Base-by-base conservation (phyloP, 2,888 invertebrate genomes). In the Caenorhabditis afra region DNA sequence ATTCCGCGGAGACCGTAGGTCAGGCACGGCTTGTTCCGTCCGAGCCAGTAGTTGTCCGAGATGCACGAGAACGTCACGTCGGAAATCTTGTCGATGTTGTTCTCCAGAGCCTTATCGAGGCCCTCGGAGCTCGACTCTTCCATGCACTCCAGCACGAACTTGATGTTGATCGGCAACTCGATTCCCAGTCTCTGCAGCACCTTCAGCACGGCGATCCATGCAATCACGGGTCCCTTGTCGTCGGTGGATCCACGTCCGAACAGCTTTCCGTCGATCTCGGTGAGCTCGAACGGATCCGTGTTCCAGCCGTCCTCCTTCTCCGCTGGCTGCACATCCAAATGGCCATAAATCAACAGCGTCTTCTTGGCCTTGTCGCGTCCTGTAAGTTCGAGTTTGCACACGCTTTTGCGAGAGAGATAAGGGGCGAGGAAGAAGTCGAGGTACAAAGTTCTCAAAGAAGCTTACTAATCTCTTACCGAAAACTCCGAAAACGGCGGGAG, bases 41-140 rank as follows among this genome's bases (percentile, higher is more conserved):
- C 97, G 75, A 99, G 92, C 98, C 98, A 99, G 91, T 98, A 99
- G 92, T 97, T 99, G 91, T 99, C 98, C 22, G 97, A 97, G 90
- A 99, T 97, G 91, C 97, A 97, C 16, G 97, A 95, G 92, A 94
- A 97, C 91, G 98, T 97, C 0, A 96, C 94, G 90, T 93, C 91
- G 90, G 91, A 82, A n/a, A 90, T 81, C 39, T 83, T 82, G 57
- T 87, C 83, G 55, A 86, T 82, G 65, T 79, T 75, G 0, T 93
- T 91, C 85, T 92, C 92, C 0, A 99, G 92, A 11, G 97, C 92
- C 0, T 94, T 95, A 91, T 97, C 96, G 23, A 99, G 92, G n/a
- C 98, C 98, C 90, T 95, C 95, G 76, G 97, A 97, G 7, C 97
- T 97, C 78, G 94, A 95, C 91, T 99, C 98, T 91, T 98, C 98